Evolutionary conservation across 2,113 vertebrate species (phyloP).

Genomic region (Caranx ignobilis): DNA sequence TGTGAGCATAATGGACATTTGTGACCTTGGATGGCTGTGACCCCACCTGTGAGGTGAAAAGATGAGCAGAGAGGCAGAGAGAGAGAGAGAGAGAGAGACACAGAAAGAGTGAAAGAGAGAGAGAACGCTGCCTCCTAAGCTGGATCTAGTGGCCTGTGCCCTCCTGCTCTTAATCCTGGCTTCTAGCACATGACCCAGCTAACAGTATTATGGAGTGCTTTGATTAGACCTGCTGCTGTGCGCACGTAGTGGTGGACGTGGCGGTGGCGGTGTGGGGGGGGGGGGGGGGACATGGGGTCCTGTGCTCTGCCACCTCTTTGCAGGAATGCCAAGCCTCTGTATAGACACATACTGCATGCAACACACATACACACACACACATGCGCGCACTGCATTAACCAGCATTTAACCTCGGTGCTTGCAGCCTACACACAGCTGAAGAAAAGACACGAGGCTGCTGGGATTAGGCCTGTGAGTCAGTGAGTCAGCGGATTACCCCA

Average conservation of each 20-base stretch:
- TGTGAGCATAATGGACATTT: background rate
- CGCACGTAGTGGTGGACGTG: slow-evolving; percentile 38
- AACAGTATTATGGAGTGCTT: slow-evolving; percentile 78
- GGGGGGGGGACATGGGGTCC: slow-evolving; percentile 27
- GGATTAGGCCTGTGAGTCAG: slow-evolving; percentile 70
- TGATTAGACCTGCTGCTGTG: slow-evolving; percentile 77
- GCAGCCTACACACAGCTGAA: background rate
- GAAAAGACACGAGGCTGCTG: slow-evolving; percentile 34
- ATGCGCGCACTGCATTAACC: slow-evolving; percentile 1
- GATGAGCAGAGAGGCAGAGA: background rate
- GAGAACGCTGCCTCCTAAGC: slow-evolving; percentile 53
- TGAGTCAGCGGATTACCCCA: slow-evolving; percentile 68
- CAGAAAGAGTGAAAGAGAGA: slow-evolving; percentile 5
- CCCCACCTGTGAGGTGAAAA: slow-evolving; percentile 17
- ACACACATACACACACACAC: background rate
- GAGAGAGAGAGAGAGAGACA: background rate
- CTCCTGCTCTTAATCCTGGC: slow-evolving; percentile 79
- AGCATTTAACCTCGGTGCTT: slow-evolving; percentile 17
- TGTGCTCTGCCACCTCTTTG: slow-evolving; percentile 35
- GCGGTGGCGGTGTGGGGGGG: background rate
- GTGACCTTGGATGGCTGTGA: slow-evolving; percentile 18
- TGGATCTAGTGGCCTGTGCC: slow-evolving; percentile 74
- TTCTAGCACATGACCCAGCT: slow-evolving; percentile 83
- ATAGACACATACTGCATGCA: background rate
- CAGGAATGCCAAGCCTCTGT: slow-evolving; percentile 40